A percentile compares a stretch with the other conserved stretches of the same genome.
These are phyloP conservation scores for Brachypterus glaber DNA, from an alignment of 2,888 invertebrate species.

Conservation along the genomic window DNA sequence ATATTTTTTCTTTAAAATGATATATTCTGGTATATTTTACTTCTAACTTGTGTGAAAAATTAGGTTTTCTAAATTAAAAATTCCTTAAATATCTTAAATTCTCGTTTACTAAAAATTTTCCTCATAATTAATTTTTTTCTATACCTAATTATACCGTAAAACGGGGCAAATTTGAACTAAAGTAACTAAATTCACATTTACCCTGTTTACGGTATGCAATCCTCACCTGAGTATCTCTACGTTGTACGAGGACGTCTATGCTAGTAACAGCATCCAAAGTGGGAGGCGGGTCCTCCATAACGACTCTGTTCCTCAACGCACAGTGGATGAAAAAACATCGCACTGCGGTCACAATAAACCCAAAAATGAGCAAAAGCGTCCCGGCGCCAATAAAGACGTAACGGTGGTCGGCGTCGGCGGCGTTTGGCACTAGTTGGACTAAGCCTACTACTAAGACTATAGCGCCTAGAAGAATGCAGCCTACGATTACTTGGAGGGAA, in stretches of 20 bases:
- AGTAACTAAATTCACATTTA: no score
- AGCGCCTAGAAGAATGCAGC: constrained; percentile 62
- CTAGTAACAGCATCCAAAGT: constrained; percentile 44
- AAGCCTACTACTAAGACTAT: constrained; percentile 66
- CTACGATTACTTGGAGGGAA: constrained; percentile 63
- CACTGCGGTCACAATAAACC: constrained; percentile 54
- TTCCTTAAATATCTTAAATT: constrained; percentile 1
- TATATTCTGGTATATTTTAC: no score
- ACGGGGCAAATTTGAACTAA: no score
- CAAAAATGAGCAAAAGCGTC: constrained; percentile 51
- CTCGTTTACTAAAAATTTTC: no score
- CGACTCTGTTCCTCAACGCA: constrained; percentile 44
- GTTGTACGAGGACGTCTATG: constrained; percentile 43
- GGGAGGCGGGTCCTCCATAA: constrained; percentile 38
- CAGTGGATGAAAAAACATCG: constrained; percentile 61
- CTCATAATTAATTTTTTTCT: no score
- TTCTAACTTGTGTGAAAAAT: no score
- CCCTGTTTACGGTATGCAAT: no score
- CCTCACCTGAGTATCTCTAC: constrained; percentile 37
- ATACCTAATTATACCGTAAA: no score
- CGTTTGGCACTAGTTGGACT: constrained; percentile 66
- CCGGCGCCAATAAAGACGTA: constrained; percentile 62
- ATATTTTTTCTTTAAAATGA: no score
- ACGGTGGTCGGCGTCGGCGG: constrained; percentile 65
- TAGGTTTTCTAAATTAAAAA: no score